A percentile compares a stretch with the other conserved stretches of the same genome.
Evolutionary conservation across 2,888 invertebrate genomes (phyloP).

Genomic region (Dendrolimus pini): DNA sequence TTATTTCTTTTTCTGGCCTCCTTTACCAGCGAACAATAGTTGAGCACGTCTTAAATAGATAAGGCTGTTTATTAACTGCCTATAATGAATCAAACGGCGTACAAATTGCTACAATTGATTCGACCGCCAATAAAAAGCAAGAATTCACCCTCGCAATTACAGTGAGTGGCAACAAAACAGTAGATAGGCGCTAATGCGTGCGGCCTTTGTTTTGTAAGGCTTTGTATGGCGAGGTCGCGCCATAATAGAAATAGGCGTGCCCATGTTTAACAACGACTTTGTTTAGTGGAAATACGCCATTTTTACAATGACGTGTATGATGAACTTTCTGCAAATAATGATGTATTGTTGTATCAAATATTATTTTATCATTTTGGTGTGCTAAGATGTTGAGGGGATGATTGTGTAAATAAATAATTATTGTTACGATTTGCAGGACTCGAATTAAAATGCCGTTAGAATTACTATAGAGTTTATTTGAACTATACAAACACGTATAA

Average conservation of each 20-base stretch:
- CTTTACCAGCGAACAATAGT: too few relatives aligned
- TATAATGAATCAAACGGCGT: neutral
- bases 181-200: constrained; percentile 2
- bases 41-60: too few relatives aligned
- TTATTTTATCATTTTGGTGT: too few relatives aligned
- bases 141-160: constrained; percentile 1
- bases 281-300: constrained; percentile 2
- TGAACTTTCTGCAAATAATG: too few relatives aligned
- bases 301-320: neutral
- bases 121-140: neutral
- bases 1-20: too few relatives aligned
- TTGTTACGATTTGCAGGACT: too few relatives aligned
- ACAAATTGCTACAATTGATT: neutral
- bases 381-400: too few relatives aligned
- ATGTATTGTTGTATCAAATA: too few relatives aligned
- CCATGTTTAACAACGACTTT: neutral
- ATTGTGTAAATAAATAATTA: too few relatives aligned
- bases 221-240: constrained; percentile 2
- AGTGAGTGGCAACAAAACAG: constrained; percentile 2
- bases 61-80: neutral
- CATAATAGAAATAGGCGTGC: constrained; percentile 6
- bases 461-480: too few relatives aligned
- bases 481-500: too few relatives aligned
- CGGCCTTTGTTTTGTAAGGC: constrained; percentile 1
- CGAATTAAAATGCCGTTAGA: too few relatives aligned